Evolutionary conservation across 2,888 invertebrate species (phyloP), one percentile per base, ranked within the genome.

Genomic region (Philereme vetulata): DNA sequence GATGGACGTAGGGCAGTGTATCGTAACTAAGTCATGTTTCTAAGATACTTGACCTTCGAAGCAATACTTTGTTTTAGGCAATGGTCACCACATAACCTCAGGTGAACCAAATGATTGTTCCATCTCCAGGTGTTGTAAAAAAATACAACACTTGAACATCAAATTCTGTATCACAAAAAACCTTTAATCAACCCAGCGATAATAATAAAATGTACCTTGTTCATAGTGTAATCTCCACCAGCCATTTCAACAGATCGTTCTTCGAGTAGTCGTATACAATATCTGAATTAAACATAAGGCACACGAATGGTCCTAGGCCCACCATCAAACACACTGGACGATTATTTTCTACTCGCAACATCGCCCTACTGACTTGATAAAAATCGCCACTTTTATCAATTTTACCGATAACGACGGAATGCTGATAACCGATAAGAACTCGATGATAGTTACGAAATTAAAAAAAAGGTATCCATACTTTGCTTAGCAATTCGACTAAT

Each of bases 221-320:
- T 85, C 77, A 85, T 75, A 82, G 82, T 6, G 79, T 85, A 64
- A 78, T 86, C 76, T 82, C 79, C 75, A 78, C 79, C 68, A 80
- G 77, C 84, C 89, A 89, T 84, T 80, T 72, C 65, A 67, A 68
- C 52, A 72, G 70, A 40, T 70, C 67, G 42, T 71, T 65, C 51
- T 78, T 67, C 4, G 79, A 79, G 56, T 74, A 67, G 70, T 75
- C 71, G 68, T 65, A 62, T 40, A 36, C 57, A 46, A 61, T 60
- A 46, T 51, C 49, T 46, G 33, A 10, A 57, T 51, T 62, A 52
- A 67, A 72, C 78, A 81, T 80, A 77, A 47, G 75, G 71, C 69
- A 58, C 53, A 56, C 45, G 36, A 40, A 51, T 48, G 40, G 6
- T 48, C n/a, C 46, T 43, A 62, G 49, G 66, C 64, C 47, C 54